phyloP scores from a whole-genome alignment of 2,113 vertebrate genomes.

The Solea solea region DNA sequence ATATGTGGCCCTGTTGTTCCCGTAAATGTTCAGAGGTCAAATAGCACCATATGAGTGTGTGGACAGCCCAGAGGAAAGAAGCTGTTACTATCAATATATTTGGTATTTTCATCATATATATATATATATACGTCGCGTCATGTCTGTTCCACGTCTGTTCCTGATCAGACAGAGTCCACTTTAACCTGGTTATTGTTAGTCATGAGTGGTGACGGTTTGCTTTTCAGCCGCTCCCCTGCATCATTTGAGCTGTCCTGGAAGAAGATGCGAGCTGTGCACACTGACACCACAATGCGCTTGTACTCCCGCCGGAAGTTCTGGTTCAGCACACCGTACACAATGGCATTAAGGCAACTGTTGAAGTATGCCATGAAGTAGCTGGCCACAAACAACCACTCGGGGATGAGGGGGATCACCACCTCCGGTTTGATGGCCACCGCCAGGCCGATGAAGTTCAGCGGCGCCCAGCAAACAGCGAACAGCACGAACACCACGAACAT shows the following conservation, averaged over 20 bases:
- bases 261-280: conserved; percentile 89
- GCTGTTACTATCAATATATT: conserved; percentile 60
- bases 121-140: conserved; percentile 23
- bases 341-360: conserved; percentile 99
- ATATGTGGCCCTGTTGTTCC: conserved; percentile 56
- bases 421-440: conserved; percentile 89
- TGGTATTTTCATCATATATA: conserved; percentile 60
- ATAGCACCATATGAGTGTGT: conserved; percentile 68
- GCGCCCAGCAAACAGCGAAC: conserved; percentile 97
- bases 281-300: conserved; percentile 88
- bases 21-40: conserved; percentile 70
- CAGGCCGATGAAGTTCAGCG: conserved; percentile 94
- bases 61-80: conserved; percentile 51
- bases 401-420: conserved; percentile 86
- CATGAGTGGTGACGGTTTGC: conserved; percentile 90
- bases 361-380: conserved; percentile 99
- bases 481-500: conserved; percentile 98
- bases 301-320: conserved; percentile 97
- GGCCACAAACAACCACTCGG: conserved; percentile 95
- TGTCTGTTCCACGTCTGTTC: conserved; percentile 5
- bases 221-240: conserved; percentile 86
- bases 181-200: conserved; percentile 92
- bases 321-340: conserved; percentile 95
- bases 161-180: conserved; percentile 90
- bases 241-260: conserved; percentile 92